A percentile compares a stretch with the other conserved stretches of the same genome.
phyloP scores from a whole-genome alignment of 2,797 vertebrate genomes.

The Galaxias olidus region DNA sequence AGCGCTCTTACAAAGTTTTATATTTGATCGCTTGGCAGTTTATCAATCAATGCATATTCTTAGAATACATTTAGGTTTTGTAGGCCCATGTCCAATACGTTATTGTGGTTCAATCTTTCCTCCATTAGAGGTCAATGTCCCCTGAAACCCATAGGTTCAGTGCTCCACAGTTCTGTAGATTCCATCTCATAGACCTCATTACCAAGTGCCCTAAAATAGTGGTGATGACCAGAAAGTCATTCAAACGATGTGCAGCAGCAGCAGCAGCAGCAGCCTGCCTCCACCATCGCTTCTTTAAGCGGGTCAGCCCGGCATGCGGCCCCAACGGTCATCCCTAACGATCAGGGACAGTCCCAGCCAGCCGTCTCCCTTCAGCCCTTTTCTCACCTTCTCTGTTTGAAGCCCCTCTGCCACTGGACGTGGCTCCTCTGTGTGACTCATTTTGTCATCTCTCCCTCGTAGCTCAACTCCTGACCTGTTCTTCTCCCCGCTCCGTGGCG shows the following conservation, averaged over 20 bases:
- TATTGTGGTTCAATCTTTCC: neutral
- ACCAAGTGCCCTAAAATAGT: too few relatives aligned
- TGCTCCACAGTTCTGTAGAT: neutral
- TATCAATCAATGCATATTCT: too few relatives aligned
- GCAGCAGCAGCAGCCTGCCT: neutral
- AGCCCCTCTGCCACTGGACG: neutral
- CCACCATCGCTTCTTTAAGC: too few relatives aligned
- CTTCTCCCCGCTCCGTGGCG: neutral
- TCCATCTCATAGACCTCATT: too few relatives aligned
- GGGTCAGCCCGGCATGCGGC: neutral
- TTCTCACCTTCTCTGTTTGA: neutral
- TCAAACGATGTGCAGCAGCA: neutral
- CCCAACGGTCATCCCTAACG: constrained; percentile 1
- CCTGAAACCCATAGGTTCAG: neutral
- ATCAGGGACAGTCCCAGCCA: neutral
- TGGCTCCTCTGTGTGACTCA: constrained; percentile 22
- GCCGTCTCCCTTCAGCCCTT: constrained; percentile 2
- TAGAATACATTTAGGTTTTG: too few relatives aligned
- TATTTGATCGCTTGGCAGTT: too few relatives aligned
- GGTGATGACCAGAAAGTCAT: too few relatives aligned
- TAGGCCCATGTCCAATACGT: neutral
- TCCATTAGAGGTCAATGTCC: constrained; percentile 24
- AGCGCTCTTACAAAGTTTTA: too few relatives aligned
- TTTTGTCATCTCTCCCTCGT: neutral
- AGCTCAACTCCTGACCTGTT: neutral